Percentiles rank a stretch among this genome's conserved stretches.
Evolutionary conservation across 2,797 vertebrate species (phyloP).

Genomic region (Diplodus sargus): DNA sequence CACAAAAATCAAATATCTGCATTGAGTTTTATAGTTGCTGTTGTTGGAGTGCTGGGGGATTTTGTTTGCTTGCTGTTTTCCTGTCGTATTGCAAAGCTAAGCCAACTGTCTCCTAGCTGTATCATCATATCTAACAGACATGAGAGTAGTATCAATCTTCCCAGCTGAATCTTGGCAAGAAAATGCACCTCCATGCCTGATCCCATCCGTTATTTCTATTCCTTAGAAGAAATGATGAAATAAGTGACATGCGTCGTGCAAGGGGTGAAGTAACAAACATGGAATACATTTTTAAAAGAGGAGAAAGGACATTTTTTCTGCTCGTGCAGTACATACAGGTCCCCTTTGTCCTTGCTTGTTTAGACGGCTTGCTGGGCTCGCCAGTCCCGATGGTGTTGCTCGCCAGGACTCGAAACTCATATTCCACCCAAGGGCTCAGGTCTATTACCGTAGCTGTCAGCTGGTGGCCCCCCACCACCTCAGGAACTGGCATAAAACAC

Average conservation of each 20-base stretch:
- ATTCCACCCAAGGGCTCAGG: constrained; percentile 97
- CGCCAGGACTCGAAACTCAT: constrained; percentile 95
- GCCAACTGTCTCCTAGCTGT: neutral
- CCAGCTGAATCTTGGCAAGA: neutral
- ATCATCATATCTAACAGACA: neutral
- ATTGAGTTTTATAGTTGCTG: neutral
- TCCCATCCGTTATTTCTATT: neutral
- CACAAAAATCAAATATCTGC: neutral
- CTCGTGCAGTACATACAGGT: constrained; percentile 87
- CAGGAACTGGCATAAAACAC: constrained; percentile 88
- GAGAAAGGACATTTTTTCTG: constrained; percentile 7
- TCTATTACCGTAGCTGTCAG: constrained; percentile 94
- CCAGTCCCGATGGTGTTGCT: constrained; percentile 95
- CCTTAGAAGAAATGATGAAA: neutral
- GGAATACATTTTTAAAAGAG: neutral
- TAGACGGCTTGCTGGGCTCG: constrained; percentile 94
- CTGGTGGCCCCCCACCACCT: constrained; percentile 90
- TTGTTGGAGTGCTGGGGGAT: neutral
- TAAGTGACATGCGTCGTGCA: neutral
- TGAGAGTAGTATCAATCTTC: neutral
- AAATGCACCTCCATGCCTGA: neutral
- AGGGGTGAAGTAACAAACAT: constrained; percentile 10
- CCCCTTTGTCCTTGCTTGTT: constrained; percentile 94
- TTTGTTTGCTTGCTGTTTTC: neutral
- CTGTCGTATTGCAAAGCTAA: neutral